Percentiles rank a stretch among this genome's conserved stretches.
phyloP scores from a whole-genome alignment of 2,113 vertebrate genomes.

The Lophochroa leadbeateri region DNA sequence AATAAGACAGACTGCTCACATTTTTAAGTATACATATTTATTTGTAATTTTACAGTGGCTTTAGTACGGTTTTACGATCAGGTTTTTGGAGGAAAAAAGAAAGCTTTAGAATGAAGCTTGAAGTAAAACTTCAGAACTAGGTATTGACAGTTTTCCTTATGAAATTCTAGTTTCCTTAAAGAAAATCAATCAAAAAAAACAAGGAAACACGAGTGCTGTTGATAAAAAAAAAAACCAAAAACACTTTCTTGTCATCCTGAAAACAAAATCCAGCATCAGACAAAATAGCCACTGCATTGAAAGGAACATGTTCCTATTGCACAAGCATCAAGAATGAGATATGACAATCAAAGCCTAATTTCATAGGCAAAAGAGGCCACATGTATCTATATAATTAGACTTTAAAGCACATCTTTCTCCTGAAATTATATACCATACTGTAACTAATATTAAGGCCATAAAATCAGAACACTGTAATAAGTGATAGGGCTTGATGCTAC shows the following conservation, averaged over 20 bases:
- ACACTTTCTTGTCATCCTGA: constrained; percentile 16
- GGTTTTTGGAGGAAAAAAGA: neutral
- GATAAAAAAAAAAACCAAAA: neutral
- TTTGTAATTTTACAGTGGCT: constrained; percentile 68
- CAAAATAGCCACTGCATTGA: constrained; percentile 41
- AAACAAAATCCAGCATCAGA: constrained; percentile 52
- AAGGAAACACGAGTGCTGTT: neutral
- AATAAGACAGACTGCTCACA: constrained; percentile 24
- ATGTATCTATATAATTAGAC: neutral
- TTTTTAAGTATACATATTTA: constrained; percentile 60
- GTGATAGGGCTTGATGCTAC: constrained; percentile 60
- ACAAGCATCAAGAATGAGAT: constrained; percentile 57
- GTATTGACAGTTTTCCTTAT: constrained; percentile 11
- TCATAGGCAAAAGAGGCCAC: constrained; percentile 52
- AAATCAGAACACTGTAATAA: constrained; percentile 36
- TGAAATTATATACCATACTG: neutral
- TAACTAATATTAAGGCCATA: constrained; percentile 42
- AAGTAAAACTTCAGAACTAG: constrained; percentile 20
- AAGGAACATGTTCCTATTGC: constrained; percentile 70
- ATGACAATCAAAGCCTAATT: constrained; percentile 53
- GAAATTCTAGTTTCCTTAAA: constrained; percentile 27
- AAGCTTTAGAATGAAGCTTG: constrained; percentile 33
- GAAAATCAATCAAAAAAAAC: neutral
- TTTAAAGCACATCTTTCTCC: constrained; percentile 54
- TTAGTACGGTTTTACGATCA: constrained; percentile 42